Evolutionary conservation across 2,797 vertebrate genomes (phyloP), one percentile per base, ranked within the genome.

Genomic region (Platyrinchus mystaceus): DNA sequence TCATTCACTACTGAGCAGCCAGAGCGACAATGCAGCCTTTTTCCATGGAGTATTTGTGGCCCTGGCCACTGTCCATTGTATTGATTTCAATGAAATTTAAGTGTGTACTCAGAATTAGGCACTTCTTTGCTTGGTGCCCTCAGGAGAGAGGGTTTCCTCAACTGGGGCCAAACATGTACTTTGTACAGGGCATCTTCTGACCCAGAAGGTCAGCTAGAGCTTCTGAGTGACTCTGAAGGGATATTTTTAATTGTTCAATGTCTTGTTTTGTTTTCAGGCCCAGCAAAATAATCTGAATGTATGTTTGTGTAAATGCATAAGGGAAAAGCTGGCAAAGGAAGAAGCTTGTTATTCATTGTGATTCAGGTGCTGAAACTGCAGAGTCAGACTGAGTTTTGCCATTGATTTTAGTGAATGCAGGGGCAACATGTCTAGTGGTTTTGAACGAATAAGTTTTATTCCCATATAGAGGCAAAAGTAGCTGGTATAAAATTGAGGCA

Each of bases 101-200:
- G 67, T 2, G 1, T 1, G 1, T 27, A 43, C 89, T 87, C 63
- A 94, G 82, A 95, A 90, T 81, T 69, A 92, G 90, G 55, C n/a
- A 58, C 43, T 87, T 87, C 55, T 94, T 92, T 76, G 44, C 76
- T 24, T 37, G 14, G 3, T 90, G 69, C 83, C 87, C 93, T 93
- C 94, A 94, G 94, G 95, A 96, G 90, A 87, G 67, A 64, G 87
- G 63, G 52, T 95, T 96, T 97, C 94, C 81, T 88, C 80, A 86
- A 64, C 52, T 70, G 41, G 70, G 94, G 87, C 91, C 95, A 95
- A 94, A 96, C 80, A 84, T 93, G 89, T 93, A 91, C 52, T 95
- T 95, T 96, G 44, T 92, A 93, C 1, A 0, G 80, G 94, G 76
- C 82, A 96, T 96, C 89, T 75, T 90, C 83, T 96, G 95, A 95